phyloP scores from a whole-genome alignment of 2,888 invertebrate genomes.

The Dolichopus griseipennis region DNA sequence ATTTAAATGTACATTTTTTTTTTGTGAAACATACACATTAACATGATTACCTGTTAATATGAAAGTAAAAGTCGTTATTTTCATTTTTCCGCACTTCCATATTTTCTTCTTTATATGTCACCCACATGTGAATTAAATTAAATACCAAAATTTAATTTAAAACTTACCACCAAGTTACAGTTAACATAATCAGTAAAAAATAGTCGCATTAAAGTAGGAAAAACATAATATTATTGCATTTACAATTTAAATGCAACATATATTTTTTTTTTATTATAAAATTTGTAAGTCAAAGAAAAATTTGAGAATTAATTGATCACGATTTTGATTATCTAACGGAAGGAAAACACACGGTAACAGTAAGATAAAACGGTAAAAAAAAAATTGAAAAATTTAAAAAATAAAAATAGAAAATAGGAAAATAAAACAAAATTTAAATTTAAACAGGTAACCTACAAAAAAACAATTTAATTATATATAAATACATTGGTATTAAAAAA shows the following conservation, averaged over 20 bases:
- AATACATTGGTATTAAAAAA: no score
- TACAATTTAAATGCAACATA: background rate
- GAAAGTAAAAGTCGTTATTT: no score
- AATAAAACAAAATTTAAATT: background rate
- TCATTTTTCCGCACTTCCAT: no score
- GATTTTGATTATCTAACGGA: background rate
- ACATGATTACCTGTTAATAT: conserved; percentile 11
- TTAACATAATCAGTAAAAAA: background rate
- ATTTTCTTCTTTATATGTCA: background rate
- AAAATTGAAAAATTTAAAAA: background rate
- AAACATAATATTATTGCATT: background rate
- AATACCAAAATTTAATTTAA: background rate
- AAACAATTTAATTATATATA: background rate
- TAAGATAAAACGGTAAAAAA: background rate
- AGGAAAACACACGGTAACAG: no score
- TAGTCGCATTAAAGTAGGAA: background rate
- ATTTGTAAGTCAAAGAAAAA: background rate
- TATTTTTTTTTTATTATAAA: background rate
- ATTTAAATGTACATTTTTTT: no score
- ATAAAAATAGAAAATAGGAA: background rate
- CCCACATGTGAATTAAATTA: background rate
- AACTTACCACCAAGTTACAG: no score
- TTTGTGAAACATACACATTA: background rate
- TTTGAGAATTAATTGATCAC: background rate
- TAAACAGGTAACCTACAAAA: background rate